phyloP scores from a whole-genome alignment of 1,140 invertebrate species.

The Leptinotarsa undecemlineata region DNA sequence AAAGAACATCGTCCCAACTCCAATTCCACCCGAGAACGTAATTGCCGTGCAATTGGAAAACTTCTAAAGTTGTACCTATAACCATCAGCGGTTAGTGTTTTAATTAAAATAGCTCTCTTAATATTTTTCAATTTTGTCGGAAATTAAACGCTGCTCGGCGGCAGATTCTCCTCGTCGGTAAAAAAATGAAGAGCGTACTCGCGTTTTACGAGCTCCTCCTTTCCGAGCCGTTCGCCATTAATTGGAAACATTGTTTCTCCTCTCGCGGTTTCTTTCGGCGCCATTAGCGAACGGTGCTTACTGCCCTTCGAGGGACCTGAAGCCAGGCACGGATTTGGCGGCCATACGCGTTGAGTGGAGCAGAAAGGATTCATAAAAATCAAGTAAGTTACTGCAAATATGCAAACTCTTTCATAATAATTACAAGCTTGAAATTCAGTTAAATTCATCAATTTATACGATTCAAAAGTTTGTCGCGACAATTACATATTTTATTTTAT shows the following conservation, averaged over 20 bases:
- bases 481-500: too few relatives aligned
- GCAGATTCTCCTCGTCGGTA: not conserved
- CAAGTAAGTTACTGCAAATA: too few relatives aligned
- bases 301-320: not conserved
- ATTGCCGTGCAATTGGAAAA: constrained; percentile 21
- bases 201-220: constrained; percentile 7
- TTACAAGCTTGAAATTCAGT: too few relatives aligned
- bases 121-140: constrained; percentile 50
- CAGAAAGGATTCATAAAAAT: too few relatives aligned
- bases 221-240: constrained; percentile 4
- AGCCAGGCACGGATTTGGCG: not conserved
- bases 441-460: too few relatives aligned
- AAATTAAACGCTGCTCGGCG: constrained; percentile 44
- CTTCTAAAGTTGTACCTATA: constrained; percentile 20
- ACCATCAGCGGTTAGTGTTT: constrained; percentile 41
- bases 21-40: constrained; percentile 10
- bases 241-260: constrained; percentile 8
- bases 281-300: not conserved
- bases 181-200: constrained; percentile 6
- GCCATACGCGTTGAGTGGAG: not conserved
- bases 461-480: too few relatives aligned
- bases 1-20: constrained; percentile 17
- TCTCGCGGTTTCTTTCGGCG: constrained; percentile 1
- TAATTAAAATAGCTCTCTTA: constrained; percentile 52
- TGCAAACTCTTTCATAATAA: too few relatives aligned